Conservation (phyloP, 2,113 vertebrate species). For the Acanthisitta chloris region DNA sequence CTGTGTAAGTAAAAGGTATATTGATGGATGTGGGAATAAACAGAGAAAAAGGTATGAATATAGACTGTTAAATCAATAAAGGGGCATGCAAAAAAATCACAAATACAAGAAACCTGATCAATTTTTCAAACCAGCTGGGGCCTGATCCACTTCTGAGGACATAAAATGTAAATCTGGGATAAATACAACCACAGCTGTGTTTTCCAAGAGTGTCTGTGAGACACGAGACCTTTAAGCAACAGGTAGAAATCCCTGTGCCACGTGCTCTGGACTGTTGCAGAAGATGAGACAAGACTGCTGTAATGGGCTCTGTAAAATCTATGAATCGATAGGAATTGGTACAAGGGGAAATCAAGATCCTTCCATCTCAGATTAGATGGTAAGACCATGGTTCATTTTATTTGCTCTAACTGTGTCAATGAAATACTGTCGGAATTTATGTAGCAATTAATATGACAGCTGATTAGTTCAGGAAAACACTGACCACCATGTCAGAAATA, state of each 20-base stretch:
- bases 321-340: neutral
- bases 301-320: neutral
- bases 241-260: neutral
- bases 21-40: neutral
- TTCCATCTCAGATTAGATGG: neutral
- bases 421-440: neutral
- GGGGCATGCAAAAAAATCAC: neutral
- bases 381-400: neutral
- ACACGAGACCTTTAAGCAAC: neutral
- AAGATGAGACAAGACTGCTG: neutral
- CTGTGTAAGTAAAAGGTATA: neutral
- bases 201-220: neutral
- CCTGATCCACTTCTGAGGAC: neutral
- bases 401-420: neutral
- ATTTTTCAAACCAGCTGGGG: neutral
- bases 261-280: neutral
- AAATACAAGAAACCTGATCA: neutral
- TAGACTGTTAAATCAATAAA: neutral
- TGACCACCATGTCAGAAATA: neutral
- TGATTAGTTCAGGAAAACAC: neutral
- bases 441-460: neutral
- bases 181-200: neutral
- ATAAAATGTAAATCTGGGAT: neutral
- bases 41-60: neutral
- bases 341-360: neutral